phyloP scores from a whole-genome alignment of 2,888 invertebrate species.

The Drosophila meridionalis region DNA sequence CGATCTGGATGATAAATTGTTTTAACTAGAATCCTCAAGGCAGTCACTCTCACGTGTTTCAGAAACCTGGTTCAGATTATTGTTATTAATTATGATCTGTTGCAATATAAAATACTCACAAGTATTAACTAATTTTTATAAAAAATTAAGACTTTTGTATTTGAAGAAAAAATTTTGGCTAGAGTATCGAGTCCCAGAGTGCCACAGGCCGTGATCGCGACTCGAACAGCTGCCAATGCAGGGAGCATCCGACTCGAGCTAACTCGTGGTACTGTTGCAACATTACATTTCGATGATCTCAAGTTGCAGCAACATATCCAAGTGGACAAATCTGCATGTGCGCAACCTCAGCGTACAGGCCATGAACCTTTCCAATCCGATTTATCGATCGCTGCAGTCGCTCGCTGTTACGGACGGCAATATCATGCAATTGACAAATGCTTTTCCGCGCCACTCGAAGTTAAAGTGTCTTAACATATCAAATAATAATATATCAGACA shows the following conservation, averaged over 20 bases:
- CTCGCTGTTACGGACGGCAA: conserved; percentile 92
- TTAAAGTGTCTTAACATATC: conserved; percentile 92
- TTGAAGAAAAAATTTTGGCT: no score
- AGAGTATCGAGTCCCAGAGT: background rate
- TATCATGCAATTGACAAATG: conserved; percentile 88
- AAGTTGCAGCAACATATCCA: conserved; percentile 76
- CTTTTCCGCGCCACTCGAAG: conserved; percentile 87
- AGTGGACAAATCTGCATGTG: conserved; percentile 87
- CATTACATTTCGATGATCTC: conserved; percentile 82
- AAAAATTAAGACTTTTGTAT: no score
- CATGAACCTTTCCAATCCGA: conserved; percentile 88
- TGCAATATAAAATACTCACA: no score
- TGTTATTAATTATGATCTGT: no score
- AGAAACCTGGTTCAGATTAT: no score
- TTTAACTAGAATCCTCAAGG: no score
- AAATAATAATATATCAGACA: conserved; percentile 89
- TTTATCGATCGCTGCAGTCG: conserved; percentile 89
- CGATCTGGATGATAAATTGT: no score
- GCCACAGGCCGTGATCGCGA: conserved; percentile 37
- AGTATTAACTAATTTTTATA: no score
- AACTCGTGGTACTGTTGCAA: conserved; percentile 85
- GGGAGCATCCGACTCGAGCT: conserved; percentile 73
- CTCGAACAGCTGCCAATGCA: conserved; percentile 81
- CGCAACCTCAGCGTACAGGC: conserved; percentile 89
- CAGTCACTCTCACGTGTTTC: no score